Conservation (phyloP, 2,888 invertebrate genomes). For the Scaeva pyrastri region DNA sequence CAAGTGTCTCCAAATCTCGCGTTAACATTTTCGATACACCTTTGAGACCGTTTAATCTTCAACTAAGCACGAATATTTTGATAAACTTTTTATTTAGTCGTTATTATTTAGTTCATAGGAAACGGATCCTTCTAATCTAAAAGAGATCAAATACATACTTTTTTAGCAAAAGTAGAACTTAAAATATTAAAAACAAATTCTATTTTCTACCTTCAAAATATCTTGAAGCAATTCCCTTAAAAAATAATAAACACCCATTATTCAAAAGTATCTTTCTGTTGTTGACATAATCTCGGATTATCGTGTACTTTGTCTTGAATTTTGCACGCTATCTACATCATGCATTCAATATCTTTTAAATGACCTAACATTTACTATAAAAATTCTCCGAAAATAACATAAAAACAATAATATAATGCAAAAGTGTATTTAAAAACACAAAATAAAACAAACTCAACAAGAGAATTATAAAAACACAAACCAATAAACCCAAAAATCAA, state of each 20-base stretch:
- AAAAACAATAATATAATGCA: neutral
- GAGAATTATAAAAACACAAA: conserved; percentile 42
- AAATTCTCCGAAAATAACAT: conserved; percentile 35
- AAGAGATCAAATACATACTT: no score
- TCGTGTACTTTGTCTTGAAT: neutral
- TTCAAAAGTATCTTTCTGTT: neutral
- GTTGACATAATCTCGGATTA: conserved; percentile 9
- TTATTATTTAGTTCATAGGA: no score
- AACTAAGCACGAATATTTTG: no score
- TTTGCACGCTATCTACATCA: neutral
- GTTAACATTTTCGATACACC: no score
- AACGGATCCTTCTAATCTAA: no score
- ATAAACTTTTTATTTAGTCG: no score
- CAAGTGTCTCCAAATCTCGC: no score
- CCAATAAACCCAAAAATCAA: conserved; percentile 55
- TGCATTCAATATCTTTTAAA: neutral
- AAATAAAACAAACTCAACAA: conserved; percentile 49
- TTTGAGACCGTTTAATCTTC: no score
- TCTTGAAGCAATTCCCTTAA: neutral
- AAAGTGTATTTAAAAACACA: conserved; percentile 39
- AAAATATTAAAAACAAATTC: no score
- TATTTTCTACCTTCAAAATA: neutral
- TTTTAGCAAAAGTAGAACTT: no score
- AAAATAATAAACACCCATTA: neutral
- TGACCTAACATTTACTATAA: neutral